These are phyloP conservation scores for Tenthredo scrophulariae DNA, from an alignment of 2,888 invertebrate species.

Conservation along the genomic window DNA sequence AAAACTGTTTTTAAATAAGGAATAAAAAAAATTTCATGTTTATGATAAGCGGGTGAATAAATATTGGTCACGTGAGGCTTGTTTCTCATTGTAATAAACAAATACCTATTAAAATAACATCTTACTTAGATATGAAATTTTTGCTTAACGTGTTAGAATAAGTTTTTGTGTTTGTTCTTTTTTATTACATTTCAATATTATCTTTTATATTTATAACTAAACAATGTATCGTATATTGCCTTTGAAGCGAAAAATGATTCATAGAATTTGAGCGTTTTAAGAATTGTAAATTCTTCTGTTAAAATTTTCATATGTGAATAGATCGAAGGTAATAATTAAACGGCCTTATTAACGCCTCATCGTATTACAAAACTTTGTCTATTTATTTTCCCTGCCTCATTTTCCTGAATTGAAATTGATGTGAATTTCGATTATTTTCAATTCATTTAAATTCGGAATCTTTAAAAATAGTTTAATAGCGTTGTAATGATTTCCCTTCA, in stretches of 20 bases:
- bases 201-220: slow-evolving; percentile 30
- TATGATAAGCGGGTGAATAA: neutral
- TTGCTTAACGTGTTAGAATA: neutral
- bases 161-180: neutral
- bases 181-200: slow-evolving; percentile 16
- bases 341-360: neutral
- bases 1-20: neutral
- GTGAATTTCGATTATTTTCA: neutral
- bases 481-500: neutral
- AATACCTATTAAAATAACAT: neutral
- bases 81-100: neutral
- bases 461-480: neutral
- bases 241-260: neutral
- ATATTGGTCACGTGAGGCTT: neutral
- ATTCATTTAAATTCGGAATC: neutral
- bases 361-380: neutral
- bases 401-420: neutral
- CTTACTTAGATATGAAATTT: neutral
- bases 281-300: slow-evolving; percentile 26
- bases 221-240: slow-evolving; percentile 7
- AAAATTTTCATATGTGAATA: neutral
- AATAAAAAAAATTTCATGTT: neutral
- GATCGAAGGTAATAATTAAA: slow-evolving; percentile 5
- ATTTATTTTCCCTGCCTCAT: neutral
- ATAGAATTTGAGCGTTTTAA: neutral